phyloP scores from a whole-genome alignment of 1,140 invertebrate species.

The Drosophila orena region DNA sequence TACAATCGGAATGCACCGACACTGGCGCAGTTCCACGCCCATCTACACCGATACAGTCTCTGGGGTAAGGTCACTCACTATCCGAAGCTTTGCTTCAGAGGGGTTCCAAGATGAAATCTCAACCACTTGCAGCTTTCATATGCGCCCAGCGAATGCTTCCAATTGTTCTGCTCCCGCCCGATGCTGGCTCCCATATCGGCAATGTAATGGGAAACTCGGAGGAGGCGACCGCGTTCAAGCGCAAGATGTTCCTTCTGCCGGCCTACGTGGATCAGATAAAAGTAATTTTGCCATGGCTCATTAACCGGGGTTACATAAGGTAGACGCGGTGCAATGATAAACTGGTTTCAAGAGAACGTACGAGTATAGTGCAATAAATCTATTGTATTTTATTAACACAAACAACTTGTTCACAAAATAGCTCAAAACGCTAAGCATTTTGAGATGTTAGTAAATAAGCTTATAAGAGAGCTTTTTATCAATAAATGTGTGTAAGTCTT shows the following conservation, averaged over 20 bases:
- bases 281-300: constrained; percentile 73
- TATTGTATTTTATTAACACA: constrained; percentile 9
- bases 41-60: constrained; percentile 57
- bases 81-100: not conserved
- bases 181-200: constrained; percentile 53
- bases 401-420: not conserved
- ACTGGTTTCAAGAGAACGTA: not conserved
- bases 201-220: constrained; percentile 69
- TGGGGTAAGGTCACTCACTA: constrained; percentile 56
- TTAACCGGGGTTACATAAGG: constrained; percentile 56
- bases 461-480: no score
- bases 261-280: constrained; percentile 68
- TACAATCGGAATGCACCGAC: constrained; percentile 57
- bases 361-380: not conserved
- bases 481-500: no score
- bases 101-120: constrained; percentile 5
- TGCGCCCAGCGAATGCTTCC: constrained; percentile 67
- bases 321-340: constrained; percentile 6
- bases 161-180: constrained; percentile 57
- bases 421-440: not conserved
- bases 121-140: constrained; percentile 57
- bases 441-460: no score
- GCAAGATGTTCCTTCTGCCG: constrained; percentile 58
- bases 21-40: constrained; percentile 56
- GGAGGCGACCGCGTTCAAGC: constrained; percentile 62